Base-by-base conservation (phyloP, 1,140 invertebrate genomes). In the Spodoptera frugiperda region DNA sequence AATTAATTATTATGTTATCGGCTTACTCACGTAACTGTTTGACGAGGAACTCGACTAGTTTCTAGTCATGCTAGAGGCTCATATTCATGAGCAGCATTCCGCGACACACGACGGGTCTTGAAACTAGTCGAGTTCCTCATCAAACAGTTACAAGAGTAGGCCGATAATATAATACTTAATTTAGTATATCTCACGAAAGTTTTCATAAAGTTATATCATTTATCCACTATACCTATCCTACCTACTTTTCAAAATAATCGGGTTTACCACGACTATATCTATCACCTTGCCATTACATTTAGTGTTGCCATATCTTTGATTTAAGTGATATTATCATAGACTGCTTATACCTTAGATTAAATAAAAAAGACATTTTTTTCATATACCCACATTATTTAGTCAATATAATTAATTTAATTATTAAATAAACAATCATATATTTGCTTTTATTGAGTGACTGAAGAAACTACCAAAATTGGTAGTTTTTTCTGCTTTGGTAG, bases 301-400 rank as follows among this genome's bases (percentile, higher is more conserved):
- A 73, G 78, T 82, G 77, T 83, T 85, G 83, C 86, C 84, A 86
- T 87, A 87, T 87, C 80, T 80, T 39, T 59, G 80, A 57, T 51
- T 81, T 86, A 83, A 85, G 84, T 85, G 80, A 84, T 83, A 85
- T 73, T 61, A 59, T 85, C 82, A 90, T 85, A 90, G 88, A 90
- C 88, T 90, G 88, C 86, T 84, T 73, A 70, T 82, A 78, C 77
- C 68, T n/a, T 81, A 73, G 74, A 79, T 78, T 70, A 81, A 67
- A 77, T 70, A 85, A 89, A 85, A 89, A 89, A 89, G 82, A 89
- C 84, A 76, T 78, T 83, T 76, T 25, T 61, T 61, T 71, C 54
- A 75, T 55, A 65, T 68, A 39, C 15, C 57, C 48, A 49, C 39
- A 67, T 30, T 15, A 65, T 15, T 65, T 76, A 65, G 59, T 67